Evolutionary conservation across 2,113 vertebrate species (phyloP).

Genomic region (Muntiacus reevesi): DNA sequence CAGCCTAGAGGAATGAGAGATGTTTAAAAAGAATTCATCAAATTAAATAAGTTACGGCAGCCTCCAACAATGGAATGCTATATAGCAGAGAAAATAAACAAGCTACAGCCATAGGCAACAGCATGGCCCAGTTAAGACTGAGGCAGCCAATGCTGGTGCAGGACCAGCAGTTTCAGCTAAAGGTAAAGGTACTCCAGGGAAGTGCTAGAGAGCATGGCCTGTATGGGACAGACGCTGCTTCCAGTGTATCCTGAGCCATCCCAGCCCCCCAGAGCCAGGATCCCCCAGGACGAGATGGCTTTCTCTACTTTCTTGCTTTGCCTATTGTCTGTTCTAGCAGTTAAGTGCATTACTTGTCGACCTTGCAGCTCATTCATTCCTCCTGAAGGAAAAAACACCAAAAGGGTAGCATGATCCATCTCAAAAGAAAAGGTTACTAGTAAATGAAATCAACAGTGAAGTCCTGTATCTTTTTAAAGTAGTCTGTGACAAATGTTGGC

Average conservation of each 20-base stretch:
- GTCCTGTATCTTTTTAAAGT: conserved; percentile 88
- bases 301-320: conserved; percentile 49
- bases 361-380: conserved; percentile 88
- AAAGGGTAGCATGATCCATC: conserved; percentile 89
- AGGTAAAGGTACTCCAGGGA: background rate
- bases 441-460: conserved; percentile 94
- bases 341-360: conserved; percentile 88
- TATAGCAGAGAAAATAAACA: background rate
- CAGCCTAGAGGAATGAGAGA: background rate
- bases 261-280: background rate
- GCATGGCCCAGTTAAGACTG: background rate
- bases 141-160: background rate
- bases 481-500: conserved; percentile 91
- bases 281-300: conserved; percentile 87
- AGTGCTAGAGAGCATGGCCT: background rate
- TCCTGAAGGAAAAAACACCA: conserved; percentile 90
- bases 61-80: background rate
- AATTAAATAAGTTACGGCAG: background rate
- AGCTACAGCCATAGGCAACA: background rate
- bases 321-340: conserved; percentile 88
- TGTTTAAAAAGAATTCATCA: background rate
- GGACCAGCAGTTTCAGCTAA: background rate
- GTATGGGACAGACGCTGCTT: background rate
- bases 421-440: conserved; percentile 93
- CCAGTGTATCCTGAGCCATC: no score